Base-by-base conservation (phyloP, 2,797 vertebrate species). In the Sebastes hubbsi region DNA sequence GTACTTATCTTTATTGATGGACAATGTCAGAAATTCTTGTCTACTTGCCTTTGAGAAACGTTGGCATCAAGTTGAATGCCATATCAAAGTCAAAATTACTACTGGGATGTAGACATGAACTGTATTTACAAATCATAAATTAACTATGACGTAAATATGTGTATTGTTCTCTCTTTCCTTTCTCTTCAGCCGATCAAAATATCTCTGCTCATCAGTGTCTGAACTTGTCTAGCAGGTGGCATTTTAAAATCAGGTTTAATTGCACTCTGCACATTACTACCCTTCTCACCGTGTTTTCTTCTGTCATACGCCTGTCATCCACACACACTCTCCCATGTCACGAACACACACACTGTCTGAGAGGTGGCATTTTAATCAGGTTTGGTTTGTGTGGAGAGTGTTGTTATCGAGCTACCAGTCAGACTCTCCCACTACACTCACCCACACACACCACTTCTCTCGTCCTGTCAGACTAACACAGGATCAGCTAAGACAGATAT, bases 161-260 rank as follows among this genome's bases (percentile, higher is more conserved):
- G 13, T 66, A 9, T 65, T 12, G 42, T 1, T 46, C 54, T 36
- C 13, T 49, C 7, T 5, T 49, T 13, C 20, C 56, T 27, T 18
- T 74, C 20, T 54, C 61, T 29, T 52, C 4, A 9, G 12, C 16
- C 46, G 49, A 83, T 77, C 52, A 60, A 73, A 86, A 84, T 73
- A 74, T 64, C 70, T 68, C 29, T 9, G 20, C 36, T 84, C 59
- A 34, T 81, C 61, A 58, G 27, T 42, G 84, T 86, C 83, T 79
- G 49, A 86, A 87, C 83, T 69, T 62, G 81, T 71, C 67, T 24
- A 9, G 62, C 67, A 71, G 71, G 79, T 90, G 85, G 84, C 73
- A 85, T 91, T 86, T 91, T 42, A 68, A 91, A 87, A 80, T 80
- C 55, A 82, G 72, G 30, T 85, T 79, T 82, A 86, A 89, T 86